A percentile compares a stretch with the other conserved stretches of the same genome.
phyloP scores from a whole-genome alignment of 2,888 invertebrate species.

The Matsumyia berberina region DNA sequence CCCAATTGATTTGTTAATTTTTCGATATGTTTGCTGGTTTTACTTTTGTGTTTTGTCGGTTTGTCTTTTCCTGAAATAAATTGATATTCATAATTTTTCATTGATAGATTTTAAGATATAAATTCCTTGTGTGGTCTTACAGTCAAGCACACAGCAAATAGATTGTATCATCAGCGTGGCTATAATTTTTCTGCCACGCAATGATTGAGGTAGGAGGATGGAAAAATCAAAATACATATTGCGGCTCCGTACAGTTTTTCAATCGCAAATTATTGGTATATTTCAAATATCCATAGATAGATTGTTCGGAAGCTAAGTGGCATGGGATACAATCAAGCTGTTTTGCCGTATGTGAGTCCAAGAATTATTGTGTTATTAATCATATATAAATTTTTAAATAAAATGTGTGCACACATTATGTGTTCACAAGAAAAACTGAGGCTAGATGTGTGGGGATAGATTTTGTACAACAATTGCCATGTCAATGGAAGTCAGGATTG shows the following conservation, averaged over 20 bases:
- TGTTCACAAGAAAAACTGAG: no score
- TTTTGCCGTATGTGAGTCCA: conserved; percentile 11
- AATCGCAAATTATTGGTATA: conserved; percentile 3
- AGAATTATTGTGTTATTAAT: conserved; percentile 61
- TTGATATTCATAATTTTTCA: conserved; percentile 37
- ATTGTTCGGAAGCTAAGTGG: conserved; percentile 19
- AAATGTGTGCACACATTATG: not conserved
- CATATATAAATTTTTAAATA: conserved; percentile 39
- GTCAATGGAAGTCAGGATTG: no score
- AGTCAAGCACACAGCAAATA: conserved; percentile 10
- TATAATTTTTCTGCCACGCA: conserved; percentile 10
- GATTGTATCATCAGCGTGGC: conserved; percentile 12
- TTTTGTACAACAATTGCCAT: not conserved
- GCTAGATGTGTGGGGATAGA: conserved; percentile 11
- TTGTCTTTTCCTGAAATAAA: conserved; percentile 49
- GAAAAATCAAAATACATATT: no score
- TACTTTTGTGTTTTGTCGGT: conserved; percentile 50
- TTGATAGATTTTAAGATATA: conserved; percentile 41
- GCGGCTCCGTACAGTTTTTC: not conserved
- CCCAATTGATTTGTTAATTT: conserved; percentile 63
- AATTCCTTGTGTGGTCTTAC: conserved; percentile 5
- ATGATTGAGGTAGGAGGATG: conserved; percentile 1
- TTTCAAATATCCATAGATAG: not conserved
- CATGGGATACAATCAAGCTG: conserved; percentile 49
- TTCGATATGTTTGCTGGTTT: conserved; percentile 34